Evolutionary conservation across 2,797 vertebrate genomes (phyloP).

Genomic region (Novumbra hubbsi): DNA sequence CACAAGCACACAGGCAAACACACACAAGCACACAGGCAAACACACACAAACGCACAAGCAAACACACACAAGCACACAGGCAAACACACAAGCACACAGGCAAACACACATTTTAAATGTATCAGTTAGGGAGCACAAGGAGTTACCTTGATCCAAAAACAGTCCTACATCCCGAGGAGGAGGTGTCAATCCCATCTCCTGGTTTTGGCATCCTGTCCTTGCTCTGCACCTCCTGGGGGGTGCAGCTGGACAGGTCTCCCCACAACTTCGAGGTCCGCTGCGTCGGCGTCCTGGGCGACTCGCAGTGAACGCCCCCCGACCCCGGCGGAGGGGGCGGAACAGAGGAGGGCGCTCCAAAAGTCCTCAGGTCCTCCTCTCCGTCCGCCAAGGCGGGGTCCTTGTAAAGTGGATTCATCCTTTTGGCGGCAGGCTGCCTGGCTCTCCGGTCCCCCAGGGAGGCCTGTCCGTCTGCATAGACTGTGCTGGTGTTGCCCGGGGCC

Average conservation of each 20-base stretch:
- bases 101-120: background rate
- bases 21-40: background rate
- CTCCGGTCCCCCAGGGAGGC: conserved; percentile 85
- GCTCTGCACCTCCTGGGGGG: conserved; percentile 65
- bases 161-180: conserved; percentile 75
- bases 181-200: conserved; percentile 78
- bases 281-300: conserved; percentile 72
- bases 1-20: conserved; percentile 8
- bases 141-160: conserved; percentile 82
- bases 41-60: too few species aligned
- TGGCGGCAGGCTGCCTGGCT: conserved; percentile 73
- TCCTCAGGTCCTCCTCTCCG: conserved; percentile 77
- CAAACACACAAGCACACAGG: background rate
- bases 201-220: conserved; percentile 83
- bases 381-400: conserved; percentile 71
- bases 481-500: conserved; percentile 84
- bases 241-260: conserved; percentile 71
- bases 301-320: conserved; percentile 67
- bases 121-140: background rate
- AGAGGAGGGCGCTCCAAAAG: conserved; percentile 76
- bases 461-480: conserved; percentile 90
- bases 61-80: too few species aligned
- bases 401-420: conserved; percentile 79
- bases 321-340: conserved; percentile 76
- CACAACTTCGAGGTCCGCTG: conserved; percentile 88